A percentile compares a stretch with the other conserved stretches of the same genome.
Conservation (phyloP, 2,113 vertebrate species). For the Antechinus flavipes region DNA sequence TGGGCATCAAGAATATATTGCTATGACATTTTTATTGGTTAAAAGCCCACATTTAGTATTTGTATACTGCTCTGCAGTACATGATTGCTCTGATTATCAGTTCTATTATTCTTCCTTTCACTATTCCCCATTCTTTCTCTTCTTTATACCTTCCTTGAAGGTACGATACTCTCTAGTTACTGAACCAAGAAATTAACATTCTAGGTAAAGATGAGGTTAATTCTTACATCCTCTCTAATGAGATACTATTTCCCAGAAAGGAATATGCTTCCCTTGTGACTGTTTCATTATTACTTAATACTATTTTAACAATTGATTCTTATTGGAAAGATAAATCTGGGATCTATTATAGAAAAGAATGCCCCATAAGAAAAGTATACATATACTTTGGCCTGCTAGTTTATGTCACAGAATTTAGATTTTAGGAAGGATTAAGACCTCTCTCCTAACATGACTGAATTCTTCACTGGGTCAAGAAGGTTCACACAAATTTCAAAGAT, state of each 20-base stretch:
- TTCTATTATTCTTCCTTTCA: constrained; percentile 4
- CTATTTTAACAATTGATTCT: background rate
- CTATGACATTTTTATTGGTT: background rate
- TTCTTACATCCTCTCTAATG: background rate
- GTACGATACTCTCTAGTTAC: constrained; percentile 7
- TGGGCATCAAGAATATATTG: background rate
- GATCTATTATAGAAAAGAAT: background rate
- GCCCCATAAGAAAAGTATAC: background rate
- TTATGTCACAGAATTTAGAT: background rate
- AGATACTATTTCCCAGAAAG: constrained; percentile 20
- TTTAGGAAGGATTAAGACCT: background rate
- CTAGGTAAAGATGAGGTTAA: constrained; percentile 9
- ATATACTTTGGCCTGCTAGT: background rate
- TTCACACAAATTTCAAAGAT: background rate
- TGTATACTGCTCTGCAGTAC: background rate
- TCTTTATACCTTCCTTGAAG: background rate
- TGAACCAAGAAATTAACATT: constrained; percentile 4
- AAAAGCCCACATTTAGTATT: constrained; percentile 1
- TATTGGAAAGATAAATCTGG: background rate
- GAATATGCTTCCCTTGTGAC: background rate
- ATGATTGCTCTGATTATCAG: background rate
- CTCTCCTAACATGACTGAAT: background rate
- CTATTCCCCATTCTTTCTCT: no score
- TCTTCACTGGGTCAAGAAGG: background rate
- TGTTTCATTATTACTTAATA: background rate